These are phyloP conservation scores for Hippocampus kuda DNA, from an alignment of 2,797 vertebrate species.

Conservation along the genomic window DNA sequence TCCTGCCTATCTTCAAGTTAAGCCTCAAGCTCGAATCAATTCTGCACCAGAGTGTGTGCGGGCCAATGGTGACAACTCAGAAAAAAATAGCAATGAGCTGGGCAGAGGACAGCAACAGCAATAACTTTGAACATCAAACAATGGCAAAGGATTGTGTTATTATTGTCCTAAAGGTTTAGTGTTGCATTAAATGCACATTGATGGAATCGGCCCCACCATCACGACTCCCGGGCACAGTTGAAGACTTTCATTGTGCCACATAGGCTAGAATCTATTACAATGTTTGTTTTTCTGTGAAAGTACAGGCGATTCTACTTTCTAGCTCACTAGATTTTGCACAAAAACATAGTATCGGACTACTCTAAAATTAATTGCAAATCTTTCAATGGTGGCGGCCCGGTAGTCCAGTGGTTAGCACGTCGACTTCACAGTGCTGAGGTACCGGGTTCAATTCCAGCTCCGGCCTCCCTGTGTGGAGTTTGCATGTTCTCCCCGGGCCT, in stretches of 20 bases:
- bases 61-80: slow-evolving; percentile 17
- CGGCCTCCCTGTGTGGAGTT: too few relatives aligned
- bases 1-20: slow-evolving; percentile 28
- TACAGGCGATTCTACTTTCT: too few relatives aligned
- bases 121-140: slow-evolving; percentile 29
- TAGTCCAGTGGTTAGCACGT: too few relatives aligned
- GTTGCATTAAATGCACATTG: slow-evolving; percentile 26
- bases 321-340: too few relatives aligned
- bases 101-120: slow-evolving; percentile 10
- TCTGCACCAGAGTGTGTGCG: slow-evolving; percentile 27
- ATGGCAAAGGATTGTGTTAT: slow-evolving; percentile 13
- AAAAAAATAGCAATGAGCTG: slow-evolving; percentile 15
- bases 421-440: too few relatives aligned
- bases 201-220: slow-evolving; percentile 35
- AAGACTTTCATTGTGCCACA: slow-evolving; percentile 16
- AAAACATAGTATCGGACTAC: too few relatives aligned
- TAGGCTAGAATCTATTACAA: not conserved
- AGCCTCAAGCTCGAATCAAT: slow-evolving; percentile 38
- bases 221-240: slow-evolving; percentile 17
- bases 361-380: too few relatives aligned
- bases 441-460: too few relatives aligned
- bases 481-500: too few relatives aligned
- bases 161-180: slow-evolving; percentile 21
- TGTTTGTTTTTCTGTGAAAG: not conserved
- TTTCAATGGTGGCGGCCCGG: too few relatives aligned